These are phyloP conservation scores for Brachyhypopomus gauderio DNA, from an alignment of 2,113 vertebrate species.

Conservation along the genomic window DNA sequence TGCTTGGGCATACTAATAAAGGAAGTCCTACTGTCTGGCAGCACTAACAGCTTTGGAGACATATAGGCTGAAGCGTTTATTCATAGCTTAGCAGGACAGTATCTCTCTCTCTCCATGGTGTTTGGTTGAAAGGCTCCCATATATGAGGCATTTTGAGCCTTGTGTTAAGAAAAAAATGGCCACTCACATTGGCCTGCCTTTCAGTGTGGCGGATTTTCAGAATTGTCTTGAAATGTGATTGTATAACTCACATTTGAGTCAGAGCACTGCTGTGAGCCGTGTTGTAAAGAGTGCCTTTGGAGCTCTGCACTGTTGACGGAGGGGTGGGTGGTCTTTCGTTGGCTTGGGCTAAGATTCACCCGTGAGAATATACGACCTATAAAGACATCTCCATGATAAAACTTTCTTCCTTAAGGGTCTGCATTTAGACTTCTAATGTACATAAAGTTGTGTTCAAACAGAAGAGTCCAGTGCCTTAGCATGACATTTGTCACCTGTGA, in stretches of 20 bases:
- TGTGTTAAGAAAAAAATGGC: not conserved
- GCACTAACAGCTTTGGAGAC: not conserved
- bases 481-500: too few species aligned
- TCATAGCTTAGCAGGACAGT: slow-evolving; percentile 14
- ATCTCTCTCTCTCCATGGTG: slow-evolving; percentile 27
- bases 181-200: not conserved
- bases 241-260: not conserved
- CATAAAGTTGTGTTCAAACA: not conserved
- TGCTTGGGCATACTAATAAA: slow-evolving; percentile 42
- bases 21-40: slow-evolving; percentile 11
- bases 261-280: not conserved
- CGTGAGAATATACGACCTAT: not conserved
- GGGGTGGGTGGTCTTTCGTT: not conserved
- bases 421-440: not conserved
- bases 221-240: slow-evolving; percentile 19
- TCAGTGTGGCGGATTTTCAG: not conserved
- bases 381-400: not conserved
- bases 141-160: slow-evolving; percentile 11
- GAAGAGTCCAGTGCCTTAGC: not conserved
- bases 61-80: slow-evolving; percentile 12
- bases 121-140: slow-evolving; percentile 11
- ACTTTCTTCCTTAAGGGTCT: not conserved
- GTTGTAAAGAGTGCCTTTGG: not conserved
- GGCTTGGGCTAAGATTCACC: not conserved
- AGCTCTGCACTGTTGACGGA: not conserved